Conservation (phyloP, 2,113 vertebrate species). For the Macrotis lagotis region DNA sequence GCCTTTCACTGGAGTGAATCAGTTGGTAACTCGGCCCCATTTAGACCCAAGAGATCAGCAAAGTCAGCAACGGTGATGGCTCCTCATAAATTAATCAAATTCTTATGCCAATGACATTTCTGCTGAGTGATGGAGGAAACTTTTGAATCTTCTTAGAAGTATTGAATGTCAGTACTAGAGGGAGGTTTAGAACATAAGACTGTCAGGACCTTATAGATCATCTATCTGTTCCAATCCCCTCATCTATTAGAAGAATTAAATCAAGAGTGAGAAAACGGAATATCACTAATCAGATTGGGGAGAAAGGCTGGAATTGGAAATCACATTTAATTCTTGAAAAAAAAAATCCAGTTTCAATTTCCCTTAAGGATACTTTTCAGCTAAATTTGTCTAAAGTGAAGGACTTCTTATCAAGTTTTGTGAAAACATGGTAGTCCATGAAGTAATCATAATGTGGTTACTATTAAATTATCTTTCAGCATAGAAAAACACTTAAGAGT, state of each 20-base stretch:
- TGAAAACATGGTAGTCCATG: neutral
- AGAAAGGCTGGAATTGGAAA: neutral
- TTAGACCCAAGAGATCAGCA: neutral
- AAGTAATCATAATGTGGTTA: neutral
- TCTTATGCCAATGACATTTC: neutral
- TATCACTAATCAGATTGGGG: neutral
- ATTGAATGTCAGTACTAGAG: neutral
- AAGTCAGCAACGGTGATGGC: neutral
- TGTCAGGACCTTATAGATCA: neutral
- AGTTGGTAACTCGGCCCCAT: neutral
- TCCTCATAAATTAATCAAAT: neutral
- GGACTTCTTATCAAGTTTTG: neutral
- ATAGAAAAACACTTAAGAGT: neutral
- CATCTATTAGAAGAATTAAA: neutral
- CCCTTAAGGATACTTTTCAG: neutral
- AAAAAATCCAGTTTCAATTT: neutral
- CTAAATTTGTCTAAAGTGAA: neutral
- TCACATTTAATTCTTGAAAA: neutral
- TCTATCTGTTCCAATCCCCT: neutral
- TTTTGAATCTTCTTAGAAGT: neutral
- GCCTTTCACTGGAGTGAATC: neutral
- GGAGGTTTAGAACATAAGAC: neutral
- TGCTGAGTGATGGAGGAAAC: neutral
- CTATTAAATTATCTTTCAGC: neutral
- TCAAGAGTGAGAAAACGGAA: neutral